phyloP scores from a whole-genome alignment of 2,797 vertebrate genomes.

The Macrochelys suwanniensis region DNA sequence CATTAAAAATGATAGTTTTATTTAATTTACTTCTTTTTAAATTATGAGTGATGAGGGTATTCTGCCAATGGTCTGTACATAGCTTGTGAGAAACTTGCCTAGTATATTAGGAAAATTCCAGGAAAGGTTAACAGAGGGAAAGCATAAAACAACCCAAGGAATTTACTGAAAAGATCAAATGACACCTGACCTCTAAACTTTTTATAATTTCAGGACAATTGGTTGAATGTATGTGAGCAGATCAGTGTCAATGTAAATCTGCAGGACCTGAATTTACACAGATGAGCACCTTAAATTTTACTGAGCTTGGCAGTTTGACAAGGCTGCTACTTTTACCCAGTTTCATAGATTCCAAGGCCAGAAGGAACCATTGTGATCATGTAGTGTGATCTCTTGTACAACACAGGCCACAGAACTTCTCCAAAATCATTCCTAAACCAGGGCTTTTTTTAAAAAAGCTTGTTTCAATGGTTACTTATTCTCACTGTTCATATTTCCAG shows the following conservation, averaged over 20 bases:
- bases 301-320: background rate
- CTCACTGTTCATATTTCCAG: background rate
- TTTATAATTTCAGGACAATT: constrained; percentile 26
- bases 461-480: background rate
- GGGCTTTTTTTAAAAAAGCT: background rate
- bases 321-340: constrained; percentile 16
- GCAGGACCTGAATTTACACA: constrained; percentile 10
- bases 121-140: constrained; percentile 19
- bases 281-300: constrained; percentile 26
- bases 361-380: background rate
- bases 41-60: background rate
- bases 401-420: background rate
- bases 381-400: background rate
- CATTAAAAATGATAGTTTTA: constrained; percentile 10
- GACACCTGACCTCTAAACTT: background rate
- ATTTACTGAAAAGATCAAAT: constrained; percentile 16
- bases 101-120: constrained; percentile 30
- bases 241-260: background rate
- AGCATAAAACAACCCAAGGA: background rate
- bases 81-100: background rate
- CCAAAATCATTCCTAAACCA: background rate
- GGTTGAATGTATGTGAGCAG: constrained; percentile 32
- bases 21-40: constrained; percentile 54
- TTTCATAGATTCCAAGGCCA: background rate
- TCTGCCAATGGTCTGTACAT: constrained; percentile 6